These are phyloP conservation scores for Eledona agricola DNA, from an alignment of 2,888 invertebrate species.

Conservation along the genomic window DNA sequence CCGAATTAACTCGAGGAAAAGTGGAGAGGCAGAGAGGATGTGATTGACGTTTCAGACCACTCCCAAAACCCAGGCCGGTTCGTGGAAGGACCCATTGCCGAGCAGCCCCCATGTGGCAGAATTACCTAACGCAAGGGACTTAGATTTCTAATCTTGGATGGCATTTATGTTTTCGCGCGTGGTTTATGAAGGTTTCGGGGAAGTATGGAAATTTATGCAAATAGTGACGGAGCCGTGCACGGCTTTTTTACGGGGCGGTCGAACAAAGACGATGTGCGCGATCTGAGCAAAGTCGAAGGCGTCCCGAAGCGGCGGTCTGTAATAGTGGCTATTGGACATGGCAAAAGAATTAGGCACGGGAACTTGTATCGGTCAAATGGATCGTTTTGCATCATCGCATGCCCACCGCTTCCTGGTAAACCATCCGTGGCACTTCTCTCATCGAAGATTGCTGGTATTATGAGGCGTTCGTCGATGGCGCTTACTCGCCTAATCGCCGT, in stretches of 20 bases:
- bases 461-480: conserved; percentile 1
- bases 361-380: conserved; percentile 5
- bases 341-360: conserved; percentile 7
- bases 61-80: conserved; percentile 33
- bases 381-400: conserved; percentile 1
- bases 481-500: conserved; percentile 14
- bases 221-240: conserved; percentile 1
- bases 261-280: conserved; percentile 1
- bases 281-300: no score
- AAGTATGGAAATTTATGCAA: conserved; percentile 22
- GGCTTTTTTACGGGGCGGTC: neutral
- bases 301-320: conserved; percentile 1
- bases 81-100: conserved; percentile 37
- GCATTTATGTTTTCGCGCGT: conserved; percentile 12
- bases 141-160: conserved; percentile 33
- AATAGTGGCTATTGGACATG: neutral
- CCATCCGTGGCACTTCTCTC: conserved; percentile 8
- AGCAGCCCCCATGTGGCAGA: conserved; percentile 36
- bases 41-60: conserved; percentile 37
- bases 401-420: conserved; percentile 3
- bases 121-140: conserved; percentile 21
- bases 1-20: conserved; percentile 29
- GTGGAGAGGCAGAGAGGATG: conserved; percentile 10
- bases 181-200: conserved; percentile 20
- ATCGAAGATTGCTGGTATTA: conserved; percentile 2